Base-by-base conservation (phyloP, 2,113 vertebrate species). In the Paratilapia polleni region DNA sequence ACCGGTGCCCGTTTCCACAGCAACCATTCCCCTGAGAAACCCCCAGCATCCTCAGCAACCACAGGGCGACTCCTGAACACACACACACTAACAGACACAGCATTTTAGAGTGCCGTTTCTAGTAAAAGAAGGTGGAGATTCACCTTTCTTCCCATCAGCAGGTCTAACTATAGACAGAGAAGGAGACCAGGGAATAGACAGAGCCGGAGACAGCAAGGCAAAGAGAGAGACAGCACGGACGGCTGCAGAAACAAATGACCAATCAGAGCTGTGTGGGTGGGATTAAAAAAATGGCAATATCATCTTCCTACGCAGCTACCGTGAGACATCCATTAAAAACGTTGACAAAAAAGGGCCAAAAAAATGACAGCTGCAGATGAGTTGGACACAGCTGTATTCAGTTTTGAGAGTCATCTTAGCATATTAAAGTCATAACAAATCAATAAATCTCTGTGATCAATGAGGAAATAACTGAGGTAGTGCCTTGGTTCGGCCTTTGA, bases 1-100 rank as follows among this genome's bases (percentile, higher is more conserved):
- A 96, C 91, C 91, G 92, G 90, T 94, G 93, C 85, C 91, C 89
- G 94, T 95, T 95, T 92, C 96, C 88, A 91, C 47, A 91, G 94
- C 82, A 93, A 95, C 94, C 76, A 62, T 83, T 93, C 94, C 93
- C 92, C 64, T 81, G 94, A 96, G 94, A 85, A 94, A 88, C 79
- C 79, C 90, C 89, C 87, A 89, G 87, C 81, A 83, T 91, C 80
- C 92, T 89, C 93, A 93, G 88, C 93, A 94, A 70, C 87, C 54
- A 88, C 85, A 85, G 82, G 88, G 87, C 77, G 47, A 91, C 90
- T 89, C 77, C 83, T 17, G 19, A 52, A 82, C 73, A 81, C 54
- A 85, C 22, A 84, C 63, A 58, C 28, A 63, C 43, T 31, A 38
- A 84, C 58, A 83, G 31, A 62, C 57, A 77, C 41, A 79, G n/a